These are phyloP conservation scores for Lottia gigantea DNA, from an alignment of 2,888 invertebrate species.

Conservation along the genomic window DNA sequence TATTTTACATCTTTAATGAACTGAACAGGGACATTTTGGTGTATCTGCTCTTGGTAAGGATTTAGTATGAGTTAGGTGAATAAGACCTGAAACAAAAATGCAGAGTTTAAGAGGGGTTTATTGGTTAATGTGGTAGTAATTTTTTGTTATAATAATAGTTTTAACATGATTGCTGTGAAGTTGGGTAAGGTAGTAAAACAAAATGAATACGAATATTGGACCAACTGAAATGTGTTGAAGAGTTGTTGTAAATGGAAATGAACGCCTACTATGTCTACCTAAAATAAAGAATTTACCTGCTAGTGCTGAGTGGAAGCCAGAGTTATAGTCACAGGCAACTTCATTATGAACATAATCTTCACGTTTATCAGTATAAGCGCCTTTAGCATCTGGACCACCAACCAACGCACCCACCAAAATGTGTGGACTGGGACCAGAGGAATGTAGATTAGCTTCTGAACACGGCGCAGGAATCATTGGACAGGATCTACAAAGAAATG, in stretches of 20 bases:
- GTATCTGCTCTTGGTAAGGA: neutral
- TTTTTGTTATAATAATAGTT: too few relatives aligned
- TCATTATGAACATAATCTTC: slow-evolving; percentile 54
- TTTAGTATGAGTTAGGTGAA: slow-evolving; percentile 11
- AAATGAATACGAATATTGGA: too few relatives aligned
- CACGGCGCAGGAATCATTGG: slow-evolving; percentile 34
- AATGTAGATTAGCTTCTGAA: slow-evolving; percentile 27
- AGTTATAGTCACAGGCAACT: slow-evolving; percentile 60
- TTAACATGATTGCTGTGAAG: too few relatives aligned
- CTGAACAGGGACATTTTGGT: slow-evolving; percentile 17
- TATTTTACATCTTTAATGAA: neutral
- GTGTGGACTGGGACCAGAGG: slow-evolving; percentile 41
- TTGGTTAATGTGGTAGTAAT: too few relatives aligned
- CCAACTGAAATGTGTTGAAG: too few relatives aligned
- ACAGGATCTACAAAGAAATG: slow-evolving; percentile 36
- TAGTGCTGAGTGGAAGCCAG: slow-evolving; percentile 56
- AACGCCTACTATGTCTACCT: too few relatives aligned
- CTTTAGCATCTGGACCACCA: slow-evolving; percentile 51
- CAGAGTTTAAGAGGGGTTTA: too few relatives aligned
- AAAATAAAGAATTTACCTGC: slow-evolving; percentile 44
- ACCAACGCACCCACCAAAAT: slow-evolving; percentile 50
- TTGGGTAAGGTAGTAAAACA: too few relatives aligned
- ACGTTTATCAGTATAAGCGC: slow-evolving; percentile 48
- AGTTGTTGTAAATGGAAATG: too few relatives aligned
- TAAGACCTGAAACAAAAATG: slow-evolving; percentile 11